Conservation (phyloP, 2,113 vertebrate species). For the Monopterus albus region DNA sequence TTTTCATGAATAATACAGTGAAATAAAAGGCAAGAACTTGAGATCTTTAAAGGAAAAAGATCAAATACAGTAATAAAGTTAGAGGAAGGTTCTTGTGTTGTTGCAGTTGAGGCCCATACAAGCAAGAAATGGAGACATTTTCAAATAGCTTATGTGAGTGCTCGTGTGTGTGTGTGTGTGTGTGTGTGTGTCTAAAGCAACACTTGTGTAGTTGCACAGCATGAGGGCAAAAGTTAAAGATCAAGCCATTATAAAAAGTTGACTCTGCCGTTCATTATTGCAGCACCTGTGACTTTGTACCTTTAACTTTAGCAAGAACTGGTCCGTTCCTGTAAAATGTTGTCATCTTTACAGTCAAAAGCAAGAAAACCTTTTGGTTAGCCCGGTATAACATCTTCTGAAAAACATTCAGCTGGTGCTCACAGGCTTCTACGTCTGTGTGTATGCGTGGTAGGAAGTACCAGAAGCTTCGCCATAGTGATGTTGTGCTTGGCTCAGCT, state of each 20-base stretch:
- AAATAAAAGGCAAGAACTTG: neutral
- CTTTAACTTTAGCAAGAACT: neutral
- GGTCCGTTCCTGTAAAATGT: neutral
- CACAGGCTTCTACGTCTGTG: conserved; percentile 14
- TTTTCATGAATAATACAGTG: conserved; percentile 13
- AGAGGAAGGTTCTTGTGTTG: neutral
- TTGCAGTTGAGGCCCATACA: neutral
- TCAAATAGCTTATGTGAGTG: neutral
- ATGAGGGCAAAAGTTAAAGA: conserved; percentile 1
- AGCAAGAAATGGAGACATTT: neutral
- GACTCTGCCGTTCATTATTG: conserved; percentile 5
- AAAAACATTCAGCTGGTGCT: conserved; percentile 9
- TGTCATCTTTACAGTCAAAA: conserved; percentile 7
- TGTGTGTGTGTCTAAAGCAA: neutral
- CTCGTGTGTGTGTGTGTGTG: neutral
- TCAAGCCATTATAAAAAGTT: conserved; percentile 24
- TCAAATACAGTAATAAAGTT: conserved; percentile 14
- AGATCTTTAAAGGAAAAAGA: neutral
- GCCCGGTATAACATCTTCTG: neutral
- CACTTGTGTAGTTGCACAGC: neutral
- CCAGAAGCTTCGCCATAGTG: conserved; percentile 49
- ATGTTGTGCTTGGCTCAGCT: conserved; percentile 19
- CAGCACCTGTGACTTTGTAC: neutral
- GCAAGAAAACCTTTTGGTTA: conserved; percentile 11
- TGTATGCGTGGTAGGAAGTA: conserved; percentile 39